Conservation (phyloP, 2,113 vertebrate species). For the Mesoclemmys tuberculata region DNA sequence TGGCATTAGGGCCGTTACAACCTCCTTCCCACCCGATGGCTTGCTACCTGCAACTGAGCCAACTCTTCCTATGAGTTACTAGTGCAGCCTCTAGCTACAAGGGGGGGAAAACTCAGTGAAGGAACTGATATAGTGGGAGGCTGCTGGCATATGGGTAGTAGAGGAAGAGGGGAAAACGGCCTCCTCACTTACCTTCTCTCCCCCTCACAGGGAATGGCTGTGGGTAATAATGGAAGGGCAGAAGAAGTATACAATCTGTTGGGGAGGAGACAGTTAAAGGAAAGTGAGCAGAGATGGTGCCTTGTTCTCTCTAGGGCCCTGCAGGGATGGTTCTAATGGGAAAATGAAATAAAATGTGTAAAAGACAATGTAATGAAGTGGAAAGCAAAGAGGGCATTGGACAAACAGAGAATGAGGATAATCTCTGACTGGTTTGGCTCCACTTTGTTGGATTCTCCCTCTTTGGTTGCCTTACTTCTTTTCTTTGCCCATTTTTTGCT, state of each 20-base stretch:
- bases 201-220: too few species aligned
- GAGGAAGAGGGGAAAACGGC: too few species aligned
- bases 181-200: too few species aligned
- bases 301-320: neutral
- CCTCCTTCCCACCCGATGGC: too few species aligned
- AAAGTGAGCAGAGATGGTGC: neutral
- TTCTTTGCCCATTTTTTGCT: neutral
- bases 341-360: neutral
- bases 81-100: too few species aligned
- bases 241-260: neutral
- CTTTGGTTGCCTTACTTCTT: neutral
- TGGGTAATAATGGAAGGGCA: too few species aligned
- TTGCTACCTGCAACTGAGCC: too few species aligned
- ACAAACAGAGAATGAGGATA: neutral
- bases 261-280: neutral
- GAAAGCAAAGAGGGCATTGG: neutral
- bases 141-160: too few species aligned
- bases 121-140: too few species aligned
- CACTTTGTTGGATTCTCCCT: neutral
- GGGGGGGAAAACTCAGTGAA: too few species aligned
- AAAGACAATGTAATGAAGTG: neutral
- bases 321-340: neutral
- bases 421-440: neutral
- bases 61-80: too few species aligned
- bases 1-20: too few species aligned